Evolutionary conservation across 2,797 vertebrate genomes (phyloP), one percentile per base, ranked within the genome.

Genomic region (Agapornis canus): DNA sequence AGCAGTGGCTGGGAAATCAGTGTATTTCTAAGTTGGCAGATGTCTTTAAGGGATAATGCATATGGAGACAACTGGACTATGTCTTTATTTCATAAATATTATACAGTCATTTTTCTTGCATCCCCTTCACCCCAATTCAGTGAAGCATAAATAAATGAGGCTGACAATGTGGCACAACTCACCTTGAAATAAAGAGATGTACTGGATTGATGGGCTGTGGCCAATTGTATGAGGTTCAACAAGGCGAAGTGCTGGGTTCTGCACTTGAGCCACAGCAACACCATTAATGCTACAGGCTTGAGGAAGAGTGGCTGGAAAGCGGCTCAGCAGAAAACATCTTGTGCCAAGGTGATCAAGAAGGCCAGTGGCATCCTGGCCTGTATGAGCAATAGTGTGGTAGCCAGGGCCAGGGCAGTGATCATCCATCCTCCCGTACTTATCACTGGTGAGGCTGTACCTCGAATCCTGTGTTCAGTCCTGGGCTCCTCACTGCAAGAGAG

Each of bases 121-220:
- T 85, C 52, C 25, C 89, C 43, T 87, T 89, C 83, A 86, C 73
- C 29, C 43, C 89, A 81, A 94, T 90, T 93, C 63, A 86, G 48
- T 94, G 83, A 93, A 63, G 90, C 71, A 51, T 85, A 89, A 94
- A 26, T 90, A 92, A 97, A 90, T 35, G 70, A 86, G 56, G 56
- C 31, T 94, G 88, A 95, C 94, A 95, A 18, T 10, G 14, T 60
- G 64, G 75, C 43, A 90, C 57, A 75, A 86, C 37, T 95, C 73
- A 85, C 81, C 78, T 95, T 95, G 88, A 95, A 94, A 73, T 73
- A 94, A 86, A 83, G 60, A 68, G 48, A 65, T 70, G 71, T 73
- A 88, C 71, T 23, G n/a, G n/a, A 57, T 23, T 35, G n/a, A 57
- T 57, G n/a, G 54, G 54, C 9, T 35, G 54, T 57, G n/a, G 54